These are phyloP conservation scores for Tryphoninae sp. DNA, from an alignment of 2,888 invertebrate genomes.

Conservation along the genomic window DNA sequence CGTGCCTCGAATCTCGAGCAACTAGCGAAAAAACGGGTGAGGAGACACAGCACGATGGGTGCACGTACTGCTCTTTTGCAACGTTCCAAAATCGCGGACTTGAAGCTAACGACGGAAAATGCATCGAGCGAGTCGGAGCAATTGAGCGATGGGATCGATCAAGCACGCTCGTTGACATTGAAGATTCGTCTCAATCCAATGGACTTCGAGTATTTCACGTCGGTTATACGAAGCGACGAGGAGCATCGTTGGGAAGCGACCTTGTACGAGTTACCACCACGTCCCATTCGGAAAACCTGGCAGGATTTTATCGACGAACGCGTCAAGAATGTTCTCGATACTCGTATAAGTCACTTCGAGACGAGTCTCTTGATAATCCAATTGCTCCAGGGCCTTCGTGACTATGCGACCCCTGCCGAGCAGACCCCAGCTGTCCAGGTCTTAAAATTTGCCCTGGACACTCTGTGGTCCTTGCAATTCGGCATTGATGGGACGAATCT, in stretches of 20 bases:
- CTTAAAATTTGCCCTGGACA: slow-evolving; percentile 84
- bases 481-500: slow-evolving; percentile 81
- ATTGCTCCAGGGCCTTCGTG: slow-evolving; percentile 83
- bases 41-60: slow-evolving; percentile 44
- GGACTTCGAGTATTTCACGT: slow-evolving; percentile 85
- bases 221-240: slow-evolving; percentile 81
- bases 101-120: slow-evolving; percentile 60
- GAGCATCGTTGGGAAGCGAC: slow-evolving; percentile 80
- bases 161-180: slow-evolving; percentile 83
- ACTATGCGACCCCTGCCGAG: slow-evolving; percentile 83
- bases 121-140: slow-evolving; percentile 78
- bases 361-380: slow-evolving; percentile 84
- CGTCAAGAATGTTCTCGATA: slow-evolving; percentile 82
- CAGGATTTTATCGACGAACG: slow-evolving; percentile 83
- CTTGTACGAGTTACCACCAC: slow-evolving; percentile 80
- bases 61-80: slow-evolving; percentile 38
- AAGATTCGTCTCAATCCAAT: slow-evolving; percentile 84
- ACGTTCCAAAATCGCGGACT: slow-evolving; percentile 55
- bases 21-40: slow-evolving; percentile 43
- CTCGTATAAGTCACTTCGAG: slow-evolving; percentile 83
- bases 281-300: slow-evolving; percentile 80
- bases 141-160: slow-evolving; percentile 80
- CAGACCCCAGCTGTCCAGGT: slow-evolving; percentile 84
- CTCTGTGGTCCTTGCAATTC: slow-evolving; percentile 85
- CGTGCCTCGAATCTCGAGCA: slow-evolving; percentile 24